Evolutionary conservation across 1,140 invertebrate species (phyloP).

Genomic region (Brachionus calyciflorus): DNA sequence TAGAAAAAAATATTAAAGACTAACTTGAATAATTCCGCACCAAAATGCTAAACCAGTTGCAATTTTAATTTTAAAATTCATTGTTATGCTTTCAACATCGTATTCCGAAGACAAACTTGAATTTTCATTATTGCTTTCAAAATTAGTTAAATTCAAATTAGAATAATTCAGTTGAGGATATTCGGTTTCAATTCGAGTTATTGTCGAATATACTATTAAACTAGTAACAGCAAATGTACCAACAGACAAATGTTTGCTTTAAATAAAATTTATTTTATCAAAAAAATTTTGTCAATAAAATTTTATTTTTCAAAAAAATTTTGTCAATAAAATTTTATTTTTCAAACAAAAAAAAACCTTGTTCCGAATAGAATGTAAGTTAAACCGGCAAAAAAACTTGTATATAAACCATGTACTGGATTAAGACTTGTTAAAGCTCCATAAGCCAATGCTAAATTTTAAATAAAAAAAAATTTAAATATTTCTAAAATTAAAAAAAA

Average conservation of each 20-base stretch:
- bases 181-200: conserved; percentile 9
- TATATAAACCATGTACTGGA: conserved; percentile 53
- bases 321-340: background rate
- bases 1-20: conserved; percentile 58
- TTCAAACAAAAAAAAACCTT: conserved; percentile 8
- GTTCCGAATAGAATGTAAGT: conserved; percentile 54
- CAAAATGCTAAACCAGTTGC: conserved; percentile 28
- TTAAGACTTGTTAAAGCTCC: conserved; percentile 56
- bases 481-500: background rate
- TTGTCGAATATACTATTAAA: conserved; percentile 49
- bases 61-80: conserved; percentile 26
- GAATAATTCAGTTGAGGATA: background rate
- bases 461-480: background rate
- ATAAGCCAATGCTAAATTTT: conserved; percentile 61
- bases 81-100: background rate
- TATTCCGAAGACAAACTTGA: background rate
- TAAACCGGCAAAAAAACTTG: conserved; percentile 53
- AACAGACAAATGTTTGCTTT: conserved; percentile 51
- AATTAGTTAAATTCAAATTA: background rate
- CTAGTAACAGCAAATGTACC: conserved; percentile 52
- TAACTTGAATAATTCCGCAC: conserved; percentile 52
- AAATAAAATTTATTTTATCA: background rate
- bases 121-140: background rate
- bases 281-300: no score
- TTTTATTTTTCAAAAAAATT: no score